Base-by-base conservation (phyloP, 2,888 invertebrate genomes). In the Erynnis tages region DNA sequence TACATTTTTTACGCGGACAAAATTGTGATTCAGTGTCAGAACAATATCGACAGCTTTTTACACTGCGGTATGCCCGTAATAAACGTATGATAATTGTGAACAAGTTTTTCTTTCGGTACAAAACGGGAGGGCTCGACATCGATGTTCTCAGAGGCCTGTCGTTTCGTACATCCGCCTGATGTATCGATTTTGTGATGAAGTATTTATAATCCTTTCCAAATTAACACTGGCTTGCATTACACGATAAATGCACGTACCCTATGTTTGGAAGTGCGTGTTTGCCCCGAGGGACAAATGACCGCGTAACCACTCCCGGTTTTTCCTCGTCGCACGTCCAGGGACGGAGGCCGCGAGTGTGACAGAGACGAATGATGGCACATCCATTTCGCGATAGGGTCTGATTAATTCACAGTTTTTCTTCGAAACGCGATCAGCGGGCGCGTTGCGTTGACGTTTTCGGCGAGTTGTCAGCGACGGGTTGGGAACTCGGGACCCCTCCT, bases 391-490 rank as follows among this genome's bases (percentile, higher is more conserved):
- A 73, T 76, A 76, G 75, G 67, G 73, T 67, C 73, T 83, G 80
- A 82, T 86, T 83, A 84, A 85, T 84, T 84, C 83, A 82, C 76
- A 78, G 80, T 81, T 85, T 87, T 86, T 86, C 78, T 77, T 77
- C 80, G 79, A 76, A 82, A 78, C 73, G 72, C 73, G 74, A 76
- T 73, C 77, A 69, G 62, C 66, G 68, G 71, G 68, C 71, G 75
- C 71, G 68, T 71, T 69, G 71, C 63, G 67, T 72, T 75, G 77
- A 79, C 77, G 71, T 78, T 82, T 84, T 81, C 66, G 74, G 73
- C 69, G 70, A 38, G 38, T 30, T 37, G 29, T 23, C 40, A 30
- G 8, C 38, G 47, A 21, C 34, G n/a, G 27, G 34, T 27, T 30
- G 32, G 34, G 14, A 2, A 8, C 2, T 8, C 27, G 21, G 21